Base-by-base conservation (phyloP, 2,888 invertebrate species). In the Crioceris asparagi region DNA sequence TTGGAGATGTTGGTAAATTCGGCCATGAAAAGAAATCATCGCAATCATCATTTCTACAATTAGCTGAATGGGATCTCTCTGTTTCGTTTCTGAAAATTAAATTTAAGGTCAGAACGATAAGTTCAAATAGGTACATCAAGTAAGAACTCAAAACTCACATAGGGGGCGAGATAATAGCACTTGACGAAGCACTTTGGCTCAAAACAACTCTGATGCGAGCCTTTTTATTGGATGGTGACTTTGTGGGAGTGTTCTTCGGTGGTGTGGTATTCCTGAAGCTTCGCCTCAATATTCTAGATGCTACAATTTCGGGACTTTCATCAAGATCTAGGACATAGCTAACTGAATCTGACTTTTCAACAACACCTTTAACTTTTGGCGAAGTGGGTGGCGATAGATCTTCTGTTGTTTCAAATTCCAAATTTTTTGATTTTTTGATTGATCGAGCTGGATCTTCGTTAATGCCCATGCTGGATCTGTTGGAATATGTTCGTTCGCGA, bases 261-360 rank as follows among this genome's bases (percentile, higher is more conserved):
- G 72, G 64, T 3, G 62, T 60, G 2, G 62, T 51, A 39, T 65
- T 63, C 38, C 81, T 72, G 64, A 81, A 76, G 15, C 80, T 81
- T 29, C 79, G 70, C 21, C 80, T 68, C 5, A 83, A 76, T 56
- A 83, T 69, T 50, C 82, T 74, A 32, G 77, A 74, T 29, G 80
- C 80, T 26, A 80, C 74, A 45, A 75, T 77, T 53, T 83, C 80
- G 0, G 83, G 79, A 10, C 78, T 74, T 53, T 78, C 77, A 39
- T 76, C 74, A 57, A 88, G 79, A 59, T 87, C 86, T 18, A 87
- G 67, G 12, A 87, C 84, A 77, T 84, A 88, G 54, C 86, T 84
- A 25, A 88, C 84, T 0, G 86, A 87, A 60, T 86, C 87, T 38
- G 78, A 80, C 59, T 87, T 86, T 60, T 86, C 83, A 2, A 87